Evolutionary conservation across 2,888 invertebrate genomes (phyloP).

Genomic region (Macrosoma leucophasiata): DNA sequence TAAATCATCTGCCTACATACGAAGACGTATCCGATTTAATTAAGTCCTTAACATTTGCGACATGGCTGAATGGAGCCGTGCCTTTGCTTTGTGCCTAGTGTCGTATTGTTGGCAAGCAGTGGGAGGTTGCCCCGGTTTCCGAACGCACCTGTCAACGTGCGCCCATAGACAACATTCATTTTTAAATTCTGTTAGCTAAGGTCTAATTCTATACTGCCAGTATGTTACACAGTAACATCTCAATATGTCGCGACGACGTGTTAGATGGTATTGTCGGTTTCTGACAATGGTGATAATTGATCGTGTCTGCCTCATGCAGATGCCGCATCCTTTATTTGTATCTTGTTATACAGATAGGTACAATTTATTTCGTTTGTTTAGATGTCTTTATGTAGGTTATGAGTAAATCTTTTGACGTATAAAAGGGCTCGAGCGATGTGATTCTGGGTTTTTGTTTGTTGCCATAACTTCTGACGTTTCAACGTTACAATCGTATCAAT

Average conservation of each 20-base stretch:
- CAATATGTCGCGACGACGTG: conserved; percentile 53
- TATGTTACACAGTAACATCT: conserved; percentile 33
- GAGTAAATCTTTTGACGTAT: conserved; percentile 50
- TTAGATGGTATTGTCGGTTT: conserved; percentile 49
- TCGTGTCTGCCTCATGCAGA: conserved; percentile 58
- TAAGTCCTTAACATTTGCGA: conserved; percentile 59
- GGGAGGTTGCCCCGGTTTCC: conserved; percentile 60
- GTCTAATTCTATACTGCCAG: conserved; percentile 20
- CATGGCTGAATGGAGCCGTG: conserved; percentile 53
- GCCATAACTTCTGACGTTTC: conserved; percentile 26
- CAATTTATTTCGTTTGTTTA: conserved; percentile 50
- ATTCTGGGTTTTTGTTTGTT: conserved; percentile 26
- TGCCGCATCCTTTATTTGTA: conserved; percentile 53
- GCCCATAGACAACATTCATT: conserved; percentile 32
- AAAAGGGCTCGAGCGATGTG: conserved; percentile 31
- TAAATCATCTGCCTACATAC: conserved; percentile 59
- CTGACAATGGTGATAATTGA: conserved; percentile 67
- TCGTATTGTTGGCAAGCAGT: conserved; percentile 64
- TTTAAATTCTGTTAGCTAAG: conserved; percentile 35
- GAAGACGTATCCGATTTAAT: conserved; percentile 62
- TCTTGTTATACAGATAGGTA: conserved; percentile 38
- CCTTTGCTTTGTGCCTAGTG: conserved; percentile 41
- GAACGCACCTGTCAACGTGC: conserved; percentile 61
- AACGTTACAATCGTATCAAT: too few relatives aligned
- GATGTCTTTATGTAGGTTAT: conserved; percentile 42